Evolutionary conservation across 2,888 invertebrate genomes (phyloP), one percentile per base, ranked within the genome.

Genomic region (Thereva unica): DNA sequence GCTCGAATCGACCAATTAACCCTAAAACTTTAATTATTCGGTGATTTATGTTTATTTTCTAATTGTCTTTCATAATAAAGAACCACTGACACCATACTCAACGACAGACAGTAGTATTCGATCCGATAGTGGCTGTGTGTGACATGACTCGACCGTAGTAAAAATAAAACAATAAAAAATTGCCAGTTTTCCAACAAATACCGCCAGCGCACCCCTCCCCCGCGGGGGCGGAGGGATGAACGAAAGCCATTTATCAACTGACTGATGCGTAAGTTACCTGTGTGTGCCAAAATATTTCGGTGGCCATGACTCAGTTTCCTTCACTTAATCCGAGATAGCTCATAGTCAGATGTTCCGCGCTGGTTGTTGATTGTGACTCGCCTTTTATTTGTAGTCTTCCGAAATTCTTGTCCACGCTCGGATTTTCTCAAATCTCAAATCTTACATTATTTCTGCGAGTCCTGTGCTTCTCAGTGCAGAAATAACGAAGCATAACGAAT

Each of bases 241-340:
- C 12, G 34, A 52, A 37, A 37, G 34, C 34, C 5, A 52, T 52
- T 52, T 52, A 52, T 52, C 52, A 52, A 23, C 35, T 35, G 8
- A 34, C 52, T 37, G 35, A 52, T 52, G 52, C 52, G 34, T 37
- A 52, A 23, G 23, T 23, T 23, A 23, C 23, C 23, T 23, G 35
- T 52, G 52, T 23, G 37, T 52, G 52, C 52, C 47, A 47, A 47
- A 47, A 47, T 52, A 52, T 52, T 52, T 52, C 52, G 12, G 12
- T 12, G 52, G 52, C 52, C 52, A 37, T 52, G 52, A 52, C 52
- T 52, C 52, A 52, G 37, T 52, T 52, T 52, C 35, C 12, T 10
- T 37, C 35, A 52, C 23, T 35, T 37, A 35, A 35, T 52, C n/a
- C 35, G 5, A 8, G 7, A 23, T 23, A 23, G 23, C 23, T 23